Percentiles rank a stretch among this genome's conserved stretches.
Evolutionary conservation across 2,888 invertebrate genomes (phyloP).

Genomic region (Galerucella pusilla): DNA sequence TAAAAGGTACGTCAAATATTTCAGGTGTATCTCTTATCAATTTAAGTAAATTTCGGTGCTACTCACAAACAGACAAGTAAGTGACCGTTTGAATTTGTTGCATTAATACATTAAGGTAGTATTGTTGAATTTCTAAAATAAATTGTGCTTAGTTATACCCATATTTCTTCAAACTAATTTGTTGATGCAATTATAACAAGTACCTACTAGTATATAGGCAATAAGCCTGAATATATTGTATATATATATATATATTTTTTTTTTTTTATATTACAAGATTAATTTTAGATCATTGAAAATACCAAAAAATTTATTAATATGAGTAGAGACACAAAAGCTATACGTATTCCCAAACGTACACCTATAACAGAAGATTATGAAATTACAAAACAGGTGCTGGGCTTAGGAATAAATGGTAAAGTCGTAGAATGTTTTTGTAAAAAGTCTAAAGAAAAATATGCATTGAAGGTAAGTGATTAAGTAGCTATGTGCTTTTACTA

Average conservation of each 20-base stretch:
- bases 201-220: background rate
- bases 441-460: conserved; percentile 81
- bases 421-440: conserved; percentile 94
- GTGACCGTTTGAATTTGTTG: background rate
- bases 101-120: background rate
- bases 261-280: background rate
- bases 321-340: conserved; percentile 53
- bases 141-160: background rate
- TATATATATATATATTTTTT: background rate
- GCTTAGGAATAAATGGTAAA: conserved; percentile 98
- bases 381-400: conserved; percentile 92
- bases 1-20: conserved; percentile 21
- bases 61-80: background rate
- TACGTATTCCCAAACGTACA: conserved; percentile 76
- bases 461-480: conserved; percentile 80
- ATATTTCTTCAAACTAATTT: background rate
- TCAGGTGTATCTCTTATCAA: conserved; percentile 13
- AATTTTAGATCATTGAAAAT: conserved; percentile 24
- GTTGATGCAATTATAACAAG: conserved; percentile 15
- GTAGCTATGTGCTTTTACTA: background rate
- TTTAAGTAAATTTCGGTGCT: background rate
- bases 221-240: background rate
- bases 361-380: conserved; percentile 91
- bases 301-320: conserved; percentile 35
- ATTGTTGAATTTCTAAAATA: background rate